Evolutionary conservation across 1,140 invertebrate genomes (phyloP), one percentile per base, ranked within the genome.

Genomic region (Aphelinus certus): DNA sequence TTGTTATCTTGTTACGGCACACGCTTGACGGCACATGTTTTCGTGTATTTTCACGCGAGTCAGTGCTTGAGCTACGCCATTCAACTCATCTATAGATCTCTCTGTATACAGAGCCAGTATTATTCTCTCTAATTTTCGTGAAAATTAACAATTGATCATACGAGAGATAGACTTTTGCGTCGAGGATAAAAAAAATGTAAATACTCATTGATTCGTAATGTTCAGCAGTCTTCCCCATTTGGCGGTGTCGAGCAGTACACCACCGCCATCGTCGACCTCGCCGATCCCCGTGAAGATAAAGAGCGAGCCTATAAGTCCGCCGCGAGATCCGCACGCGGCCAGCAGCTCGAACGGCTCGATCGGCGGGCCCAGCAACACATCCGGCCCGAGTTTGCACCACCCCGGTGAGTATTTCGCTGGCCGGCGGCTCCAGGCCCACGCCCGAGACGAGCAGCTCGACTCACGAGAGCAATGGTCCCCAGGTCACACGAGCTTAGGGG

Each of bases 241-340:
- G 82, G 90, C 91, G 78, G 94, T 95, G 70, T 95, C 93, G 72
- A 94, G 95, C 83, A 95, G 94, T 81, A 95, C 94, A 78, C 94
- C 94, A 10, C 93, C 93, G 42, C 88, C 90, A 55, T 88, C 90
- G 57, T 93, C 94, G 57, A 92, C 93, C 73, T 95, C 95, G 77
- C 94, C 95, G 6, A 88, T 94, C 80, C 92, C 94, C 76, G 92
- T 97, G 68, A 95, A 95, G 88, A 97, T 98, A 83, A 98, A 97
- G 88, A 96, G 95, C 80, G 96, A 98, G 87, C 96, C 96, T 10
- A 96, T 97, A 82, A 97, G 95, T 80, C 96, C 96, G 72, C 96
- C 96, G 3, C 87, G 93, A 71, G 92, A 91, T 78, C 90, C 89
- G 74, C 89, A 89, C 74, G 83, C 84, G 45, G 66, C 82, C 7